Conservation (phyloP, 2,113 vertebrate genomes). For the Cyphomyrus discorhynchus region DNA sequence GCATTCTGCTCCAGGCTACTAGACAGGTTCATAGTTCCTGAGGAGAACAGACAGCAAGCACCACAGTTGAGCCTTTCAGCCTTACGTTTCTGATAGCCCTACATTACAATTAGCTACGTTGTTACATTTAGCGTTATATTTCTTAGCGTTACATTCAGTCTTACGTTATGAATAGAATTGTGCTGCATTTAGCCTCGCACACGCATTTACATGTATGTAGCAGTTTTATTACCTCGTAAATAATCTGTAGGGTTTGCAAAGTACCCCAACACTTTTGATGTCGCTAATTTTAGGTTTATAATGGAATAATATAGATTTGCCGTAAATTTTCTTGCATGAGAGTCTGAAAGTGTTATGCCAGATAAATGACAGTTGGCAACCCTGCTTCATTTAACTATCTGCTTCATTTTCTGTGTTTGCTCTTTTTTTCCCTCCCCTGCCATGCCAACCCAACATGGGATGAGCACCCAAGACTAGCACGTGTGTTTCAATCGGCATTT, state of each 20-base stretch:
- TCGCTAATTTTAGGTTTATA: neutral
- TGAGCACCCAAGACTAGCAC: neutral
- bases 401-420: neutral
- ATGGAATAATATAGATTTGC: neutral
- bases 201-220: neutral
- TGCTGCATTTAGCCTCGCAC: neutral
- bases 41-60: neutral
- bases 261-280: neutral
- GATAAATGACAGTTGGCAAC: neutral
- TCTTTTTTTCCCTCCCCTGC: neutral
- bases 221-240: neutral
- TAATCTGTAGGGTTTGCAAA: neutral
- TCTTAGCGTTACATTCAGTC: neutral
- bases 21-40: conserved; percentile 39
- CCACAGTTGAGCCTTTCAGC: neutral
- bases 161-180: neutral
- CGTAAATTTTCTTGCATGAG: neutral
- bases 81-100: neutral
- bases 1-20: conserved; percentile 21
- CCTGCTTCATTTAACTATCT: neutral
- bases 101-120: neutral
- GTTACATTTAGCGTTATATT: neutral
- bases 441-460: neutral
- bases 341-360: neutral
- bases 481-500: neutral